Percentiles rank a stretch among this genome's conserved stretches.
Evolutionary conservation across 2,888 invertebrate genomes (phyloP).

Genomic region (Tetramorium bicarinatum): DNA sequence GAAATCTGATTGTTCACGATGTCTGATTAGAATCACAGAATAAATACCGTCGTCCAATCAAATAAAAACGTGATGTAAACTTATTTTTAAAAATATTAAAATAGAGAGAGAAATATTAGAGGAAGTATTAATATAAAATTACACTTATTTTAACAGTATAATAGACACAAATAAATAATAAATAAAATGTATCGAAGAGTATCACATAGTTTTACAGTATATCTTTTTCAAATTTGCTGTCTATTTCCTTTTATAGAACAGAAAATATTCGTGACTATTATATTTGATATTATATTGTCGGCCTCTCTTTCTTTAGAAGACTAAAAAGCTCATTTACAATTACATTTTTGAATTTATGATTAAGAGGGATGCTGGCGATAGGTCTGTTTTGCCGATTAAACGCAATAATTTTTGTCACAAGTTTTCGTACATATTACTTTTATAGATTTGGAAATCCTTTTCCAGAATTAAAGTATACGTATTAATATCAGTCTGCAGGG

Average conservation of each 20-base stretch:
- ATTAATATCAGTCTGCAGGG: no score
- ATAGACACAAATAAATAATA: neutral
- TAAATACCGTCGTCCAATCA: neutral
- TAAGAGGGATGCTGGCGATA: no score
- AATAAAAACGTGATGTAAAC: neutral
- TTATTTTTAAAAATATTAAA: neutral
- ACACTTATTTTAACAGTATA: neutral
- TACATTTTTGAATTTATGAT: neutral
- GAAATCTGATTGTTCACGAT: conserved; percentile 10
- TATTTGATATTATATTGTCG: neutral
- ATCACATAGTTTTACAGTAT: neutral
- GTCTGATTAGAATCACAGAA: neutral
- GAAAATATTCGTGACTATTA: neutral
- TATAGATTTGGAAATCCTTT: no score
- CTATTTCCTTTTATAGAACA: neutral
- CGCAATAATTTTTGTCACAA: no score
- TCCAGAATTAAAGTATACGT: no score
- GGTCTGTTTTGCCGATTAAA: no score
- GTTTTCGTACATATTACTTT: no score
- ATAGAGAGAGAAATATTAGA: neutral
- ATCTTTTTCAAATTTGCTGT: neutral
- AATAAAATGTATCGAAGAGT: neutral
- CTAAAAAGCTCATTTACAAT: neutral
- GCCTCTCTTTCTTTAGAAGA: neutral
- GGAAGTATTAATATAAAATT: neutral